Evolutionary conservation across 2,113 vertebrate genomes (phyloP).

Genomic region (Oreamnos americanus): DNA sequence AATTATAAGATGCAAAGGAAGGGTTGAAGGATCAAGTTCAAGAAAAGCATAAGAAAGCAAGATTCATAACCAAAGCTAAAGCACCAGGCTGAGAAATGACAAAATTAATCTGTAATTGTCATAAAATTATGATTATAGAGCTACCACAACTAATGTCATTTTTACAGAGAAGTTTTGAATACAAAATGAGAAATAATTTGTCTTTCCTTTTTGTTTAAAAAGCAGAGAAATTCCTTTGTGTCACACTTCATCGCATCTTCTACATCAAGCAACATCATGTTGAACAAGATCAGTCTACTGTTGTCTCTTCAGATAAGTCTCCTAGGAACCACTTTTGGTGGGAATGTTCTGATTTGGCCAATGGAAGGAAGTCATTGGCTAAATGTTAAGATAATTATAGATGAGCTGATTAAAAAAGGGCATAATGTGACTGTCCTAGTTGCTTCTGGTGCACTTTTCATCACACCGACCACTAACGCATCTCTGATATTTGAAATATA

Average conservation of each 20-base stretch:
- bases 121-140: background rate
- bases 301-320: conserved; percentile 74
- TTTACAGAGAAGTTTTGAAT: background rate
- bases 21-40: background rate
- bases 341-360: conserved; percentile 85
- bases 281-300: conserved; percentile 65
- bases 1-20: background rate
- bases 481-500: conserved; percentile 74
- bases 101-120: background rate
- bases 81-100: background rate
- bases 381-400: conserved; percentile 81
- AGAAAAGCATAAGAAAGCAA: background rate
- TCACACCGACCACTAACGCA: conserved; percentile 46
- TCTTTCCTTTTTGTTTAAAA: background rate
- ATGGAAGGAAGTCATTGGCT: conserved; percentile 88
- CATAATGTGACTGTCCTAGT: conserved; percentile 82
- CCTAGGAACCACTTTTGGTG: conserved; percentile 70
- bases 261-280: background rate
- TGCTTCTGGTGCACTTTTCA: conserved; percentile 77
- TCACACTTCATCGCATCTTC: conserved; percentile 1
- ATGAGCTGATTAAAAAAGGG: conserved; percentile 78
- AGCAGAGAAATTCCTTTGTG: background rate
- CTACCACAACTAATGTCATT: background rate
- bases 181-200: background rate
- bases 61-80: background rate